A percentile compares a stretch with the other conserved stretches of the same genome.
Conservation (phyloP, 2,888 invertebrate species). For the Elaeidobius kamerunicus region DNA sequence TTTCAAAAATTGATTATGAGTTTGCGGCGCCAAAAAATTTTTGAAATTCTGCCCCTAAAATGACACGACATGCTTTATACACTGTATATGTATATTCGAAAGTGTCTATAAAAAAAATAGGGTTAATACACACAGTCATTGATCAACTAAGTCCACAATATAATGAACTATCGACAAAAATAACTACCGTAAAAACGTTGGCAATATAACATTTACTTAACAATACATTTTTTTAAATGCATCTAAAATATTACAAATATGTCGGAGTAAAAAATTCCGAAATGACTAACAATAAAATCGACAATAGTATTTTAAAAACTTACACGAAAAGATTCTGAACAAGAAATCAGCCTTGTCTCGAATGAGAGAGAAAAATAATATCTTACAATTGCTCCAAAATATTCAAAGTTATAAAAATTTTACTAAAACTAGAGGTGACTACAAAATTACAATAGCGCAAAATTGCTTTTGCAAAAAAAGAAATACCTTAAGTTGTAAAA, state of each 20-base stretch:
- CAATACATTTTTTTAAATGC: constrained; percentile 15
- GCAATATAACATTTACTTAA: constrained; percentile 16
- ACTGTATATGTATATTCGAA: no score
- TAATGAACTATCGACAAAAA: constrained; percentile 14
- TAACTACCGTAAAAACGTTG: constrained; percentile 19
- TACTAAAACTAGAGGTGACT: constrained; percentile 22
- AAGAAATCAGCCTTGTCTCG: constrained; percentile 45
- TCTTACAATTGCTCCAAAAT: constrained; percentile 11
- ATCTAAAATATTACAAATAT: constrained; percentile 21
- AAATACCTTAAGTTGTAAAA: constrained; percentile 12
- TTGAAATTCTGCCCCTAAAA: no score
- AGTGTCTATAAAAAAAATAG: no score
- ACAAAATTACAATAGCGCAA: constrained; percentile 4
- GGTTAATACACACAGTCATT: no score
- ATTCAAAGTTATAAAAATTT: constrained; percentile 17
- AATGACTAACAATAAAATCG: constrained; percentile 29
- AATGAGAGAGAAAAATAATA: constrained; percentile 44
- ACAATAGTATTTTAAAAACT: constrained; percentile 31
- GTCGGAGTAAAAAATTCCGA: constrained; percentile 7
- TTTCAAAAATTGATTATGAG: no score
- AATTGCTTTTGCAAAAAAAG: constrained; percentile 1
- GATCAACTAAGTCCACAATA: no score
- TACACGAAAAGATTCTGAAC: constrained; percentile 23
- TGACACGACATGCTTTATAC: no score
- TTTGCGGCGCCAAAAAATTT: no score